Conservation (phyloP, 2,797 vertebrate species). For the Craterocephalus amniculus region DNA sequence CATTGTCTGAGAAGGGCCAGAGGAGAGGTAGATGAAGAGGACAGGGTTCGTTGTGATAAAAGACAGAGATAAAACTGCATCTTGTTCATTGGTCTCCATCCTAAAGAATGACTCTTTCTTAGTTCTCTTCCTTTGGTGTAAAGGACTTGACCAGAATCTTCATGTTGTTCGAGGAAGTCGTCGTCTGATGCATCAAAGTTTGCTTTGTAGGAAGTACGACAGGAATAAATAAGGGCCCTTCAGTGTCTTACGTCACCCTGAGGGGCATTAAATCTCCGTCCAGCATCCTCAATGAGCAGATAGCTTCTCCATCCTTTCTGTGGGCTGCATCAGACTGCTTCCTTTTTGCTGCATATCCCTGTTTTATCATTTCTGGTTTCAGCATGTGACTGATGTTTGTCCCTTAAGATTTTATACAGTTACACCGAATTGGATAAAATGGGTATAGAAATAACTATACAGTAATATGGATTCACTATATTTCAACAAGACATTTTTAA, state of each 20-base stretch:
- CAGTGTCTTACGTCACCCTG: slow-evolving; percentile 12
- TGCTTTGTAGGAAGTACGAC: slow-evolving; percentile 1
- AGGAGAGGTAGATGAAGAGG: slow-evolving; percentile 31
- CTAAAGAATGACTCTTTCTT: slow-evolving; percentile 35
- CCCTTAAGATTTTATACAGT: neutral
- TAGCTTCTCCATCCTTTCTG: neutral
- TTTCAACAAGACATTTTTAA: no score
- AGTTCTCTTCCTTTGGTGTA: slow-evolving; percentile 28
- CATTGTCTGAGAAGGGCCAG: slow-evolving; percentile 33
- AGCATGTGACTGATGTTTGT: neutral
- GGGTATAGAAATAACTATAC: no score
- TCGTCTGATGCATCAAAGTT: slow-evolving; percentile 24
- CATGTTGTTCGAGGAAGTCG: slow-evolving; percentile 53
- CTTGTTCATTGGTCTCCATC: slow-evolving; percentile 34
- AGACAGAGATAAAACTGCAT: slow-evolving; percentile 36
- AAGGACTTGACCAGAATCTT: slow-evolving; percentile 39
- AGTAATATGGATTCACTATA: no score
- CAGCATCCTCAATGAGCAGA: slow-evolving; percentile 1
- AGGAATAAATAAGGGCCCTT: neutral
- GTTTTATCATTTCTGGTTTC: neutral
- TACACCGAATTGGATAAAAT: neutral
- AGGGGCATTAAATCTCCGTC: neutral
- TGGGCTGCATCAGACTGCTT: no score
- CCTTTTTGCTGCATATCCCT: neutral
- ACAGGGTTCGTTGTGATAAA: slow-evolving; percentile 40